Percentiles rank a stretch among this genome's conserved stretches.
Conservation (phyloP, 92 coral and sea anemone genomes). For the Heteractis magnifica region DNA sequence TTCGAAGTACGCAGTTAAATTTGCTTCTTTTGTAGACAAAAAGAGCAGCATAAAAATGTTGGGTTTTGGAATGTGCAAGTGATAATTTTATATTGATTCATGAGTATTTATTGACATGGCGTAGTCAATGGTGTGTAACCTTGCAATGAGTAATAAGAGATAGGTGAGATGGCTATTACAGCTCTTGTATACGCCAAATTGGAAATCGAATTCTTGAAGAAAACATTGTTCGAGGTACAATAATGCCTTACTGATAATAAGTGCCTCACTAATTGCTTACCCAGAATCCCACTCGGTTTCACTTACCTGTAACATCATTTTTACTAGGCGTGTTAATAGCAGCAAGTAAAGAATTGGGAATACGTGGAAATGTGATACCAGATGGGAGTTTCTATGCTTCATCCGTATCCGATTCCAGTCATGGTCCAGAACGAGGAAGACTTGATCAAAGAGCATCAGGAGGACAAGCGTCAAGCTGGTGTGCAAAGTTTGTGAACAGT, state of each 20-base stretch:
- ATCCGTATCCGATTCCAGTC: slow-evolving; percentile 29
- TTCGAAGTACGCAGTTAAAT: not conserved
- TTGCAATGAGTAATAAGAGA: not conserved
- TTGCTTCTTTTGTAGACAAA: not conserved
- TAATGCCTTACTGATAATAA: too few species aligned
- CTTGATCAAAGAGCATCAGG: slow-evolving; percentile 54
- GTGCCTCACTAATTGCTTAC: too few species aligned
- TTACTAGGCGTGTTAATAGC: not conserved
- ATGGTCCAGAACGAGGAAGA: slow-evolving; percentile 43
- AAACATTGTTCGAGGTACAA: too few species aligned
- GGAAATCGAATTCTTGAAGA: too few species aligned
- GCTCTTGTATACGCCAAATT: too few species aligned
- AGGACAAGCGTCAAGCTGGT: slow-evolving; percentile 50
- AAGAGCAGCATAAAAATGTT: not conserved
- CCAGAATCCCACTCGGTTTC: too few species aligned
- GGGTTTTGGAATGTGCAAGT: not conserved
- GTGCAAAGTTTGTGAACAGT: slow-evolving; percentile 22
- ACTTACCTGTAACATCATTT: not conserved
- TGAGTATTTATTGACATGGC: not conserved
- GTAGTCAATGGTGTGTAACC: not conserved
- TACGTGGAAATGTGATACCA: slow-evolving; percentile 40
- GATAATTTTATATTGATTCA: not conserved
- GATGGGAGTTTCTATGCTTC: slow-evolving; percentile 42
- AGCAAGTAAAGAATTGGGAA: slow-evolving; percentile 30
- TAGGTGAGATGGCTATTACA: not conserved